These are phyloP conservation scores for Anneissia japonica DNA, from an alignment of 35 echinoderm and acorn worm genomes.

Conservation along the genomic window DNA sequence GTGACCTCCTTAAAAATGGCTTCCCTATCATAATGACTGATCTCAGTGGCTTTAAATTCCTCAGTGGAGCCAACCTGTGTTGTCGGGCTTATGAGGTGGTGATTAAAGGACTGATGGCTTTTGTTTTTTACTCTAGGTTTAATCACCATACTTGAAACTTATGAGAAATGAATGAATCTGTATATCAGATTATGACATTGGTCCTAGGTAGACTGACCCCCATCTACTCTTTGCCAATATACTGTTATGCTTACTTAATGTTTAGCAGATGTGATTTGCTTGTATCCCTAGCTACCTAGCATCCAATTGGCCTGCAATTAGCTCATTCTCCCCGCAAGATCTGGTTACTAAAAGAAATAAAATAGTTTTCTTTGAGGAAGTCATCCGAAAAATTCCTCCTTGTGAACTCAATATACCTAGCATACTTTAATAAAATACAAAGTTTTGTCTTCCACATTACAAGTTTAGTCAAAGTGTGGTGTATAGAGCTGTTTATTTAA, in stretches of 20 bases:
- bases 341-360: not conserved
- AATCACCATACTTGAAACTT: not conserved
- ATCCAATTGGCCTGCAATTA: not conserved
- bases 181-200: not conserved
- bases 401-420: not conserved
- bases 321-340: not conserved
- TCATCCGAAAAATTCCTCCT: not conserved
- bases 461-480: too few species aligned
- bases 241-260: not conserved
- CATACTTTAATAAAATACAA: too few species aligned
- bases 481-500: too few species aligned
- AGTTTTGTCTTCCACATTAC: too few species aligned
- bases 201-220: not conserved
- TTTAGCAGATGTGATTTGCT: not conserved
- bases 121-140: not conserved
- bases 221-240: not conserved
- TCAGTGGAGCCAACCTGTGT: not conserved
- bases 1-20: not conserved
- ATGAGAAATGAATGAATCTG: not conserved
- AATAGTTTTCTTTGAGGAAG: not conserved
- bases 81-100: too few species aligned
- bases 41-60: not conserved
- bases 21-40: not conserved
- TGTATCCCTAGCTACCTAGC: not conserved
- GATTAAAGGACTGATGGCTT: not conserved